Evolutionary conservation across 35 echinoderm and acorn worm genomes (phyloP), one percentile per base, ranked within the genome.

Genomic region (Heliocidaris tuberculata): DNA sequence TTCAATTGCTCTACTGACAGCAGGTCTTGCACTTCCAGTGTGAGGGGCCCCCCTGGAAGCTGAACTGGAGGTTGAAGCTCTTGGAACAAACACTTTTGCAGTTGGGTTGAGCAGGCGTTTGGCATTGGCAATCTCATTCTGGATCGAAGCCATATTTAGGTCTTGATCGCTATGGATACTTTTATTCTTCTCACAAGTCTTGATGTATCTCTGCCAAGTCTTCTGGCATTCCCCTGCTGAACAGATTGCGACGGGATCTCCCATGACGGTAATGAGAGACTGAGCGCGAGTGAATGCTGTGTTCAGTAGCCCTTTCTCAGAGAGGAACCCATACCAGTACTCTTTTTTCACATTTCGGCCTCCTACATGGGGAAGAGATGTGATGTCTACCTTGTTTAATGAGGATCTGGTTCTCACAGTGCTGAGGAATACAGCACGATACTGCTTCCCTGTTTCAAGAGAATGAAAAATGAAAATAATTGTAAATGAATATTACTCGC

Each of bases 261-360:
- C 98, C 70, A 96, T 93, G 6, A 99, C 94, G 42, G 95, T 93
- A 29, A 99, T 70, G 0, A 97, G 96, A 29, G 97, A 97, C 95
- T 99, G 94, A 4, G 97, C 97, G 17, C 98, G 93, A 6, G 98
- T 99, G 61, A 97, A 94, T 15, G 98, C 98, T 32, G 98, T 99
- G 90, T 97, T 97, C 10, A 99, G 96, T 11, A 97, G 94, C 49
- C 95, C 95, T 89, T 95, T 90, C 88, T 97, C 98, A 9, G 98
- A 97, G 29, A 99, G 86, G 88, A 99, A 97, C 1, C 98, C 98
- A 59, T 97, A 97, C 90, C 96, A 96, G 92, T 93, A 96, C 32
- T 96, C 95, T 50, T 94, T 94, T 88, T 95, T 95, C 27, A 86
- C 42, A 86, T 56, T 90, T 16, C 85, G 7, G 21, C 87, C 86